Conservation (phyloP, 1,140 invertebrate species). For the Zophobas atratus region DNA sequence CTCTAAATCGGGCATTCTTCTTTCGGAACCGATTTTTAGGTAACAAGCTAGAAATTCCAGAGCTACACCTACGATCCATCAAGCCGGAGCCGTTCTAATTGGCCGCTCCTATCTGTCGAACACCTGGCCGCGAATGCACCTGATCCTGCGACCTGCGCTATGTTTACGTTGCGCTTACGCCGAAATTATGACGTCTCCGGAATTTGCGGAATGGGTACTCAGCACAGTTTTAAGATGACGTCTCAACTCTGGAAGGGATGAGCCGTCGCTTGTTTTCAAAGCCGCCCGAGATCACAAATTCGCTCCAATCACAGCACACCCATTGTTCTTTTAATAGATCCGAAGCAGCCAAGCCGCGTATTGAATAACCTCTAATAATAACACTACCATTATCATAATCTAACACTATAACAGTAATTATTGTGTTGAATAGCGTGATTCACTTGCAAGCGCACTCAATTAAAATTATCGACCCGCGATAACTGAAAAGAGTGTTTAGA, state of each 20-base stretch:
- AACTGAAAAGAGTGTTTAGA: constrained; percentile 15
- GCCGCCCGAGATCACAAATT: too few relatives aligned
- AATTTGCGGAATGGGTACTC: too few relatives aligned
- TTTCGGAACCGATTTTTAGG: constrained; percentile 34
- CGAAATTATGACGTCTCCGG: constrained; percentile 30
- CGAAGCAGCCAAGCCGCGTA: too few relatives aligned
- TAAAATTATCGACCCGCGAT: constrained; percentile 26
- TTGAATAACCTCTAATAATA: neutral
- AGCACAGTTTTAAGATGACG: too few relatives aligned
- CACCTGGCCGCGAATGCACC: constrained; percentile 47
- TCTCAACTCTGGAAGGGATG: too few relatives aligned
- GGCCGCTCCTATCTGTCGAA: constrained; percentile 46
- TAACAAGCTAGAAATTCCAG: constrained; percentile 49
- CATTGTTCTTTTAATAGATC: too few relatives aligned
- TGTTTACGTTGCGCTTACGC: constrained; percentile 44
- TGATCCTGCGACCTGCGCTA: constrained; percentile 35
- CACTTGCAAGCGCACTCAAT: constrained; percentile 6
- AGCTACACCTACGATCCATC: constrained; percentile 49
- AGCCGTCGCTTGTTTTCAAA: too few relatives aligned
- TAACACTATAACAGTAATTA: constrained; percentile 19
- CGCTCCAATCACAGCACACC: too few relatives aligned
- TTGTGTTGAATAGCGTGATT: constrained; percentile 24
- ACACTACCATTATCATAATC: constrained; percentile 28
- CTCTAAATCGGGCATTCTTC: constrained; percentile 22
- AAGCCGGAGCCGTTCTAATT: constrained; percentile 47